Evolutionary conservation across 2,888 invertebrate species (phyloP).

Genomic region (Icerya purchasi): DNA sequence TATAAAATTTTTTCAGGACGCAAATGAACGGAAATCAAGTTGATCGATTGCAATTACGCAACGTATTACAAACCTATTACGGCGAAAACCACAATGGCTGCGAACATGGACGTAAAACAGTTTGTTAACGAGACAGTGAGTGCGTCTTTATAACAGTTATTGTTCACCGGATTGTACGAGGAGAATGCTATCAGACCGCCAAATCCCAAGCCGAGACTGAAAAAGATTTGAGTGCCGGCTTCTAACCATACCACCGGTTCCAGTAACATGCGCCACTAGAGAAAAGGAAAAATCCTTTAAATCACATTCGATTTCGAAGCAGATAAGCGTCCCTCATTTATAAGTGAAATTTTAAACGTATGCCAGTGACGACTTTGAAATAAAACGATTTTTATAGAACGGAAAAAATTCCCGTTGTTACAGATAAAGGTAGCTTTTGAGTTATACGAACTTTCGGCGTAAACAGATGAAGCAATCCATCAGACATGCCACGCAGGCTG

Average conservation of each 20-base stretch:
- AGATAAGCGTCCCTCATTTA: too few species aligned
- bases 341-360: too few species aligned
- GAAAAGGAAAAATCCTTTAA: too few species aligned
- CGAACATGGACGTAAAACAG: constrained; percentile 88
- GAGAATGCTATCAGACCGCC: constrained; percentile 91
- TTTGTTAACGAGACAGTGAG: constrained; percentile 80
- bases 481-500: constrained; percentile 65
- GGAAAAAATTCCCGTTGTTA: too few species aligned
- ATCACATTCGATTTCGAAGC: too few species aligned
- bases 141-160: constrained; percentile 86
- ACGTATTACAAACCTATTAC: too few species aligned
- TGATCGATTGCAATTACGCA: too few species aligned
- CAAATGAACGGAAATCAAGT: too few species aligned
- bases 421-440: too few species aligned
- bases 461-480: constrained; percentile 71
- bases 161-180: constrained; percentile 89
- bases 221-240: constrained; percentile 94
- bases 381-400: too few species aligned
- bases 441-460: constrained; percentile 44
- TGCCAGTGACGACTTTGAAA: too few species aligned
- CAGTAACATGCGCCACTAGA: constrained; percentile 59
- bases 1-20: too few species aligned
- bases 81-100: constrained; percentile 86
- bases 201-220: constrained; percentile 83
- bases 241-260: constrained; percentile 95